phyloP scores from a whole-genome alignment of 2,888 invertebrate genomes.

The Phalangium opilio region DNA sequence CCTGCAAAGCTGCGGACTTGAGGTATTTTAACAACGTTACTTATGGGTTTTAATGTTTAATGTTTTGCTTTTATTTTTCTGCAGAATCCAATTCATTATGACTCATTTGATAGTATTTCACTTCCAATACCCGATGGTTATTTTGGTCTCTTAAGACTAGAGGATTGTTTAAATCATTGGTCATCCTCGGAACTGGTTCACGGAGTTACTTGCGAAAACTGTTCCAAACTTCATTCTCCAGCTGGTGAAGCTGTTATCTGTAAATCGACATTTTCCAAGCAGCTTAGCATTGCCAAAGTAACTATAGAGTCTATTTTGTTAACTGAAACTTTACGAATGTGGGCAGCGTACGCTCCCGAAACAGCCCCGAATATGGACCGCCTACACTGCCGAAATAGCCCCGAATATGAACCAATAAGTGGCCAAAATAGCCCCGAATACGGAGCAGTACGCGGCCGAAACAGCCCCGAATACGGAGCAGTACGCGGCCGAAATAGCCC shows the following conservation, averaged over 20 bases:
- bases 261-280: slow-evolving; percentile 58
- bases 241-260: slow-evolving; percentile 42
- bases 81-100: slow-evolving; percentile 73
- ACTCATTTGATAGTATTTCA: slow-evolving; percentile 78
- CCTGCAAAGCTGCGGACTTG: slow-evolving; percentile 54
- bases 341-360: too few species aligned
- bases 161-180: slow-evolving; percentile 60
- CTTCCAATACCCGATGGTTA: slow-evolving; percentile 50
- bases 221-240: slow-evolving; percentile 28
- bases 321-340: too few species aligned
- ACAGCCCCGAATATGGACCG: too few species aligned
- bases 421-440: too few species aligned
- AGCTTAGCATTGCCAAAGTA: slow-evolving; percentile 39
- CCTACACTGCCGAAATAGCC: too few species aligned
- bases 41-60: slow-evolving; percentile 3
- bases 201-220: slow-evolving; percentile 65
- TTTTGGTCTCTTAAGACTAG: slow-evolving; percentile 28
- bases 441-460: too few species aligned
- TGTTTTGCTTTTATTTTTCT: slow-evolving; percentile 22
- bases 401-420: too few species aligned
- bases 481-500: too few species aligned
- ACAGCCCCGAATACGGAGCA: too few species aligned
- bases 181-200: slow-evolving; percentile 68
- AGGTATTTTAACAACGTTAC: slow-evolving; percentile 35
- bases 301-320: too few species aligned